Evolutionary conservation across 2,888 invertebrate species (phyloP), one percentile per base, ranked within the genome.

Genomic region (Dasysyrphus tricinctus): DNA sequence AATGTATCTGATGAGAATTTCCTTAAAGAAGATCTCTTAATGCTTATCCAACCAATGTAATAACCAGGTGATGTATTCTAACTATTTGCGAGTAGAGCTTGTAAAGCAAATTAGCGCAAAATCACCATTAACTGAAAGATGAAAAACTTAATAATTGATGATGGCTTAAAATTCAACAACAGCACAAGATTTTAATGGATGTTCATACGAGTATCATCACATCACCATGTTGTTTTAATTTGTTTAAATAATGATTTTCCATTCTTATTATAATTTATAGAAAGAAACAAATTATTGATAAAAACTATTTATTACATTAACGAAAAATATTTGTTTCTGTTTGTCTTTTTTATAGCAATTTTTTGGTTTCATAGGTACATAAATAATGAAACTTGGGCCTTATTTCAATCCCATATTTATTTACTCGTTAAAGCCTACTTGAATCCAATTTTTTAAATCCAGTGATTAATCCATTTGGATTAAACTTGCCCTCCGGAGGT

Each of bases 11-110:
- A 94, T 88, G 79, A 89, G 0, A 94, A 95, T 65, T 96, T 94
- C 91, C 93, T 97, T 83, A 97, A 96, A 91, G 96, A 96, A 7
- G 97, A 97, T 92, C 93, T 97, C 3, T 94, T 96, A 93, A 93
- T 96, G 91, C 92, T 96, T 88, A 94, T 96, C 79, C 94, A 95
- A 88, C 85, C 90, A 29, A 90, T 92, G 89, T 92, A 91, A 88
- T 29, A 82, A 44, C 8, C 1, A 34, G 9, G n/a, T 56, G 24
- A 72, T 56, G 5, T 8, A 51, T 14, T 29, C 11, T 11, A 3
- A 4, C 8, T 9, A 9, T 47, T 0, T 16, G 16, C 16, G 3
- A 8, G 4, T 47, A 49, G 11, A 49, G 49, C 67, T 75, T 80
- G 11, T 44, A 14, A 37, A 70, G 32, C 61, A 37, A 19, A 19